A percentile compares a stretch with the other conserved stretches of the same genome.
Conservation (phyloP, 2,888 invertebrate species). For the Trachelus stipa region DNA sequence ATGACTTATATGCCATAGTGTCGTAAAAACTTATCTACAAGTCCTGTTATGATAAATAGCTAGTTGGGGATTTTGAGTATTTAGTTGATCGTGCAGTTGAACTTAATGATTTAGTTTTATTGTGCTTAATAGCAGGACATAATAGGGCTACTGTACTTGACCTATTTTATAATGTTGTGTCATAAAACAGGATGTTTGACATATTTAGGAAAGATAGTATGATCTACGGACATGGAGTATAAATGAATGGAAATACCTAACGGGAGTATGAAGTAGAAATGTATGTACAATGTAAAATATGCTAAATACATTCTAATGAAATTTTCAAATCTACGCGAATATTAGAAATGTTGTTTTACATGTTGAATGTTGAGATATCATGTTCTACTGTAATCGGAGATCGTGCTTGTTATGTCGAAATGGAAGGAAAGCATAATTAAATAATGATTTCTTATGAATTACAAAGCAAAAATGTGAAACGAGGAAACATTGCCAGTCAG, state of each 20-base stretch:
- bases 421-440: not conserved
- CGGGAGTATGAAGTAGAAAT: not conserved
- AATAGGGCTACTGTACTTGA: not conserved
- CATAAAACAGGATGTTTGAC: not conserved
- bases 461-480: not conserved
- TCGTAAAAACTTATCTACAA: not conserved
- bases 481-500: not conserved
- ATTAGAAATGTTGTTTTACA: not conserved
- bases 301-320: not conserved
- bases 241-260: not conserved
- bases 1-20: not conserved
- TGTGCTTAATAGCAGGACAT: not conserved
- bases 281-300: not conserved
- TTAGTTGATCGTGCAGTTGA: not conserved
- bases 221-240: not conserved
- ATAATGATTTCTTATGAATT: not conserved
- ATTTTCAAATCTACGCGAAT: not conserved
- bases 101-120: not conserved
- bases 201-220: not conserved
- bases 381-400: not conserved
- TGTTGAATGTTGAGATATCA: not conserved
- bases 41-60: not conserved
- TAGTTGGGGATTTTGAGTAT: not conserved
- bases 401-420: not conserved
- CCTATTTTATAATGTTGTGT: not conserved